phyloP scores from a whole-genome alignment of 2,113 vertebrate species.

The Anseranas semipalmata region DNA sequence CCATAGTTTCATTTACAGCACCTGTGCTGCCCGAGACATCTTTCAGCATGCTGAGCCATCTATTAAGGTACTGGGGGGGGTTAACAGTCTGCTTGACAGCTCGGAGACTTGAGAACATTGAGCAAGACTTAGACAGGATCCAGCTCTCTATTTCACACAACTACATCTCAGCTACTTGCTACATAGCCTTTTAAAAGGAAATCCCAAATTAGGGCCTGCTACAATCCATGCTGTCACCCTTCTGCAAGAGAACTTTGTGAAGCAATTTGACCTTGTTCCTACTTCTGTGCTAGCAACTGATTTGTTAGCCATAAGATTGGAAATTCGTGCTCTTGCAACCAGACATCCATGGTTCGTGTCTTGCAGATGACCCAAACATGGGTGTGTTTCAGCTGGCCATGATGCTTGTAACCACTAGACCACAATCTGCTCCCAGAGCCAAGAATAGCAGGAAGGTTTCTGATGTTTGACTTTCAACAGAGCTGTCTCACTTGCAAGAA shows the following conservation, averaged over 20 bases:
- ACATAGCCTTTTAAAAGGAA: conserved; percentile 27
- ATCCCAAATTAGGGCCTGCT: conserved; percentile 47
- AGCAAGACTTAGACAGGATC: background rate
- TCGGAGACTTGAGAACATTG: background rate
- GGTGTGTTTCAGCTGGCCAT: conserved; percentile 69
- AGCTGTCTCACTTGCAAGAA: background rate
- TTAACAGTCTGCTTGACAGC: background rate
- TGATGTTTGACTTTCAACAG: conserved; percentile 32
- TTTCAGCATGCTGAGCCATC: background rate
- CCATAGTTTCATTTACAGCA: background rate
- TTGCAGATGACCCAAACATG: conserved; percentile 64
- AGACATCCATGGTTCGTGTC: conserved; percentile 48
- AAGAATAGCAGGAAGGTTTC: conserved; percentile 61
- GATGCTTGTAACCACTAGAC: conserved; percentile 49
- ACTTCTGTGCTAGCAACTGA: conserved; percentile 33
- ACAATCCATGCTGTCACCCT: conserved; percentile 14
- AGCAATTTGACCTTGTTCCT: conserved; percentile 44
- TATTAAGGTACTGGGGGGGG: background rate
- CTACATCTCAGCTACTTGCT: conserved; percentile 2
- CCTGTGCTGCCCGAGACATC: background rate
- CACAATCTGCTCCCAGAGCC: conserved; percentile 49
- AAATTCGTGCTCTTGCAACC: conserved; percentile 37
- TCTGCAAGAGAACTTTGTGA: background rate
- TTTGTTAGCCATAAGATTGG: conserved; percentile 33
- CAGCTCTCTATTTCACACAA: background rate